Evolutionary conservation across 2,113 vertebrate genomes (phyloP).

Genomic region (Sander vitreus): DNA sequence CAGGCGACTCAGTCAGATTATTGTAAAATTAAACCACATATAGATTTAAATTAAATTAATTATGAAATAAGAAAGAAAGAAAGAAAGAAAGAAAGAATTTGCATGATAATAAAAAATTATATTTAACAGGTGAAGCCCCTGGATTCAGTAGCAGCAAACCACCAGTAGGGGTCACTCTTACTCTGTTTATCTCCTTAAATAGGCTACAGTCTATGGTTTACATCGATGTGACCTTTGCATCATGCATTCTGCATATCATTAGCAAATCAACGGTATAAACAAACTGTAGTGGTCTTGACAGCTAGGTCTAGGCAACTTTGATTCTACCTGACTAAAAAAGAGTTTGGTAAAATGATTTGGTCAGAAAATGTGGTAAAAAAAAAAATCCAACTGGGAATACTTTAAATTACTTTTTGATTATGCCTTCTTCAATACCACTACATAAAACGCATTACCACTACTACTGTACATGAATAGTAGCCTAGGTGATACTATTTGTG

Average conservation of each 20-base stretch:
- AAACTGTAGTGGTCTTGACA: not conserved
- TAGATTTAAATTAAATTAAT: not conserved
- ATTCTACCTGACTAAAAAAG: not conserved
- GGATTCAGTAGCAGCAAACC: not conserved
- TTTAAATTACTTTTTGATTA: not conserved
- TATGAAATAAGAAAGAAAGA: not conserved
- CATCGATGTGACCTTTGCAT: not conserved
- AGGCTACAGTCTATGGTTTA: no score
- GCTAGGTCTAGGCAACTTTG: not conserved
- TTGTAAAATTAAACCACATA: not conserved
- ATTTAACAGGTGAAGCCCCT: not conserved
- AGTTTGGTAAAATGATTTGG: not conserved
- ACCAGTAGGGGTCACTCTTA: constrained; percentile 39
- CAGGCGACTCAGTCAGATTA: not conserved
- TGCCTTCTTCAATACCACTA: not conserved
- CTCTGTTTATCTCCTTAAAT: not conserved
- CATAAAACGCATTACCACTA: no score
- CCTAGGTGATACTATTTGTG: not conserved
- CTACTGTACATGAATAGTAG: not conserved
- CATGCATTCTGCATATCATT: not conserved
- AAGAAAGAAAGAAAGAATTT: not conserved
- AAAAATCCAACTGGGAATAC: not conserved
- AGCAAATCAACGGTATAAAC: no score
- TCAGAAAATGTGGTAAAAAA: no score
- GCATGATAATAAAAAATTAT: not conserved